These are phyloP conservation scores for Coluber constrictor DNA, from an alignment of 2,797 vertebrate genomes.

Conservation along the genomic window DNA sequence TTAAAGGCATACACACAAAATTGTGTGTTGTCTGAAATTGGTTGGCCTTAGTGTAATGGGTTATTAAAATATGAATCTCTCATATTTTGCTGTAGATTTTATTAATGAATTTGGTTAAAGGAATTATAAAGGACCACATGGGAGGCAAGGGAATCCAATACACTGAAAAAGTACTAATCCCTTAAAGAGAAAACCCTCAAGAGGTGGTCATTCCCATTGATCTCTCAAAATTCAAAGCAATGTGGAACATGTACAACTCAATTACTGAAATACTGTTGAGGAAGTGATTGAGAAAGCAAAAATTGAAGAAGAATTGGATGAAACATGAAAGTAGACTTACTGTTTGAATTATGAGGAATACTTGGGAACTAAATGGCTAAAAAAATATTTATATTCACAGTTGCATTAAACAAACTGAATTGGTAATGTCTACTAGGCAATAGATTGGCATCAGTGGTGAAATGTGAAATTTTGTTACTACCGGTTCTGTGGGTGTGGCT, in stretches of 20 bases:
- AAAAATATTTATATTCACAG: not conserved
- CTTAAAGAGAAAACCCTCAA: not conserved
- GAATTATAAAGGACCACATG: not conserved
- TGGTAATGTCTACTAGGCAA: not conserved
- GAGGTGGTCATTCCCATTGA: not conserved
- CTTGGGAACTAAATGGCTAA: not conserved
- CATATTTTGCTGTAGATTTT: not conserved
- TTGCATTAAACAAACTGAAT: not conserved
- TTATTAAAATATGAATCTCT: no score
- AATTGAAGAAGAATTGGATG: not conserved
- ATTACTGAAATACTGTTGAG: not conserved
- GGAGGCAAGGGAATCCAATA: no score
- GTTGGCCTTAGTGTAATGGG: not conserved
- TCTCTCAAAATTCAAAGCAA: not conserved
- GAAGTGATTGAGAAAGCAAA: not conserved
- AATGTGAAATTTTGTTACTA: no score
- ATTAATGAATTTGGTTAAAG: not conserved
- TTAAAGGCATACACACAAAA: not conserved
- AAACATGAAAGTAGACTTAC: no score
- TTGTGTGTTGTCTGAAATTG: not conserved
- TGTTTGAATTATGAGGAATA: not conserved
- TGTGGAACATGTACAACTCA: not conserved
- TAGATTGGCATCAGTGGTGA: no score
- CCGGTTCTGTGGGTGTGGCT: no score
- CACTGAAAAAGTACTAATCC: not conserved